Percentiles rank a stretch among this genome's conserved stretches.
These are phyloP conservation scores for Matsumyia berberina DNA, from an alignment of 2,888 invertebrate species.

Conservation along the genomic window DNA sequence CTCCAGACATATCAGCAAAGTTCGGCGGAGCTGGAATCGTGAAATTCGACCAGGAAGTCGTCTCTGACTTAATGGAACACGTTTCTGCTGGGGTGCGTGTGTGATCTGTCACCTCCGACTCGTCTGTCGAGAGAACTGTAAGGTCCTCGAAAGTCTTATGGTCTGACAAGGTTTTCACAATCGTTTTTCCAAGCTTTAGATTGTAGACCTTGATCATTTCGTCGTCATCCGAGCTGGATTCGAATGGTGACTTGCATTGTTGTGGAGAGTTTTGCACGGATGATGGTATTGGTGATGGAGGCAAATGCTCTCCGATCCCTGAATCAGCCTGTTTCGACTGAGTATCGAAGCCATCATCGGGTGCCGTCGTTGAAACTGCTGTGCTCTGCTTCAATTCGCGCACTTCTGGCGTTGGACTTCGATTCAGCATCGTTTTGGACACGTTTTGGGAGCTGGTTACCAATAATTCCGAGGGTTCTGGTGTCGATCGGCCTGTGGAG, in stretches of 20 bases:
- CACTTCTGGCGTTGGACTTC: constrained; percentile 82
- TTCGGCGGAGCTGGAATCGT: constrained; percentile 82
- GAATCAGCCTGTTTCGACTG: constrained; percentile 82
- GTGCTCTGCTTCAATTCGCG: constrained; percentile 78
- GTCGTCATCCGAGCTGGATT: constrained; percentile 84
- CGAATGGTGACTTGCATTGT: constrained; percentile 79
- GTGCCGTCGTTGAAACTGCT: constrained; percentile 16
- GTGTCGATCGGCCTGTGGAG: constrained; percentile 17
- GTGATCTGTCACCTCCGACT: constrained; percentile 60
- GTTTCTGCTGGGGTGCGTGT: constrained; percentile 61
- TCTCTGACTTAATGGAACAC: constrained; percentile 66
- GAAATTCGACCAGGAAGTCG: constrained; percentile 81
- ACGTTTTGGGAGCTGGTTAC: constrained; percentile 78
- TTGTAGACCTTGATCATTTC: constrained; percentile 83
- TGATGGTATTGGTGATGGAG: constrained; percentile 80
- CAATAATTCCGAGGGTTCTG: constrained; percentile 41
- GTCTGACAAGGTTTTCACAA: constrained; percentile 78
- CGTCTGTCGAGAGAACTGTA: constrained; percentile 60
- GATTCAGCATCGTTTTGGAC: constrained; percentile 82
- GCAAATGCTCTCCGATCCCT: constrained; percentile 81
- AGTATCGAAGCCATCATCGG: constrained; percentile 79
- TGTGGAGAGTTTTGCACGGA: constrained; percentile 77
- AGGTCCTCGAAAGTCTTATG: constrained; percentile 77
- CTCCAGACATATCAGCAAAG: constrained; percentile 80
- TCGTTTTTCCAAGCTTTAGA: constrained; percentile 82